Conservation (phyloP, 2,113 vertebrate genomes). For the Pteruthius melanotis region DNA sequence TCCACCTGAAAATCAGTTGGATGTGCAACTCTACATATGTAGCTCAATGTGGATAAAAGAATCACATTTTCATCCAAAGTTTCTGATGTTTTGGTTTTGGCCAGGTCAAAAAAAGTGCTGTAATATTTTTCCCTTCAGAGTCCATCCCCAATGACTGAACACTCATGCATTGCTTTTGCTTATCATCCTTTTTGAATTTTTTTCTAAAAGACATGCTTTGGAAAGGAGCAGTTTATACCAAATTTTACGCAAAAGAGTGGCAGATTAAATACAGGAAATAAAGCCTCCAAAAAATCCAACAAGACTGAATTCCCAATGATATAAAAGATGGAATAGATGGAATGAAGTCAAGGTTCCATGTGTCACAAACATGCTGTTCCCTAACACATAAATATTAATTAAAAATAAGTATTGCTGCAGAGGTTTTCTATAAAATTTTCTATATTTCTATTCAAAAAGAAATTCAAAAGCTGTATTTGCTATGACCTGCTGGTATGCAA, state of each 20-base stretch:
- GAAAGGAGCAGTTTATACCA: background rate
- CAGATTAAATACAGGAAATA: background rate
- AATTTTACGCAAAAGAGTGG: background rate
- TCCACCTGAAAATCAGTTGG: background rate
- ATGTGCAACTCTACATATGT: background rate
- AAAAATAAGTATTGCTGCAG: background rate
- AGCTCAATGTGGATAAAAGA: background rate
- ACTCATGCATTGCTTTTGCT: background rate
- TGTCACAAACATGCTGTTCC: background rate
- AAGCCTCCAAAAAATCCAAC: background rate
- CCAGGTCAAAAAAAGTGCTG: background rate
- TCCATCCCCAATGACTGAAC: background rate
- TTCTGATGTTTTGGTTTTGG: background rate
- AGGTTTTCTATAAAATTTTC: background rate
- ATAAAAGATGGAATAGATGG: background rate
- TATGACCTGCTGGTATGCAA: background rate
- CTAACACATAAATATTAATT: background rate
- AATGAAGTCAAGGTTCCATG: background rate
- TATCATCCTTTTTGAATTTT: background rate
- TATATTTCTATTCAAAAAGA: background rate
- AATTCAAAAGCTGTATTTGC: background rate
- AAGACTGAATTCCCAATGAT: background rate
- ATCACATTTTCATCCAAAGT: background rate
- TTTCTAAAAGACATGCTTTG: background rate
- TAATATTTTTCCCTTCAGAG: background rate